These are phyloP conservation scores for Leptarthrus brevirostris DNA, from an alignment of 2,888 invertebrate species.

Conservation along the genomic window DNA sequence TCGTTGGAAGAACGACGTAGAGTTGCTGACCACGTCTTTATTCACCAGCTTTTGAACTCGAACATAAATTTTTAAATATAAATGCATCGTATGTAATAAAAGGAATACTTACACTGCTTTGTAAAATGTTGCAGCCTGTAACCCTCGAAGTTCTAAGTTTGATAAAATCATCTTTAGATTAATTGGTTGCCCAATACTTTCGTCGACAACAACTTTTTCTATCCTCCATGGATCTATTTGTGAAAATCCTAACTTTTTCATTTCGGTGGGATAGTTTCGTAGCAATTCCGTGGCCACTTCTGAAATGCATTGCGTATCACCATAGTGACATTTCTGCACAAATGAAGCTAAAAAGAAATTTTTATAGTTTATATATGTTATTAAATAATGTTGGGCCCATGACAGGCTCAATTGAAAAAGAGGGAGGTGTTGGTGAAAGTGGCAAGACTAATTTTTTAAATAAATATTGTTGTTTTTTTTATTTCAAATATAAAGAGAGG, in stretches of 20 bases:
- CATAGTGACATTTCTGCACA: not conserved
- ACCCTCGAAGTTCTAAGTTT: not conserved
- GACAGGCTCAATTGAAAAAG: too few relatives aligned
- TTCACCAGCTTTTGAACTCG: too few relatives aligned
- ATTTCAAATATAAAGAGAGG: too few relatives aligned
- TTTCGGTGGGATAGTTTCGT: not conserved
- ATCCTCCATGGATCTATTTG: not conserved
- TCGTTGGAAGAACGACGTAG: too few relatives aligned
- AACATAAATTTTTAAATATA: too few relatives aligned
- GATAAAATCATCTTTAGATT: not conserved
- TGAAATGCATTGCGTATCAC: not conserved
- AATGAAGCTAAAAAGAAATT: not conserved
- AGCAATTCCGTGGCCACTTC: not conserved
- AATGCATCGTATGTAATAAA: too few relatives aligned
- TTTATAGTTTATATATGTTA: too few relatives aligned
- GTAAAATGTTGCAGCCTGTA: not conserved
- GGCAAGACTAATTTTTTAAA: too few relatives aligned
- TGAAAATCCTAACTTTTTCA: not conserved
- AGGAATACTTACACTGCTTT: not conserved
- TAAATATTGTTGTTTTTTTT: too few relatives aligned
- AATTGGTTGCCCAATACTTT: not conserved
- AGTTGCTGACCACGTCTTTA: too few relatives aligned
- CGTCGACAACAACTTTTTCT: not conserved
- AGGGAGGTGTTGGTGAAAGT: too few relatives aligned
- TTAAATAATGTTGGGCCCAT: too few relatives aligned